These are phyloP conservation scores for Cephus runcator DNA, from an alignment of 2,888 invertebrate species.

Conservation along the genomic window DNA sequence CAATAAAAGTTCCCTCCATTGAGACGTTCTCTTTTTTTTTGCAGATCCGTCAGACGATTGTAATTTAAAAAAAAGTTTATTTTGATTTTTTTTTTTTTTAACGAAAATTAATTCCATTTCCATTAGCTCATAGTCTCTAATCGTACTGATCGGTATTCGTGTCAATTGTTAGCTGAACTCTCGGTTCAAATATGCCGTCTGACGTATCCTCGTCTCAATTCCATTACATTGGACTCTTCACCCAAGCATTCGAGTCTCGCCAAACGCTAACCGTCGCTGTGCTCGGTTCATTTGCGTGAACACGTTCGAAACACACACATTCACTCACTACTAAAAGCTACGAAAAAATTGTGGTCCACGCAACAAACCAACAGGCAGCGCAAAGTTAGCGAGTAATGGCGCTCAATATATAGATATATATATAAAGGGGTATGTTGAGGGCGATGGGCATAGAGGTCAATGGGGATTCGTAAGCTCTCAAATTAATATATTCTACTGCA, in stretches of 20 bases:
- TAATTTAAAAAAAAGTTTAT: too few species aligned
- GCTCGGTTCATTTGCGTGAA: conserved; percentile 59
- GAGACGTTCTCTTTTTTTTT: too few species aligned
- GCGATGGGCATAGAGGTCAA: conserved; percentile 25
- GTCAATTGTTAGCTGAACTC: too few species aligned
- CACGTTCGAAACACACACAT: conserved; percentile 57
- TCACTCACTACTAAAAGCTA: conserved; percentile 56
- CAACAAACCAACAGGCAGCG: conserved; percentile 43
- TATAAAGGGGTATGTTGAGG: conserved; percentile 13
- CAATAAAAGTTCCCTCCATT: too few species aligned
- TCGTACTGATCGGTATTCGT: too few species aligned
- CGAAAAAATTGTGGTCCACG: conserved; percentile 41
- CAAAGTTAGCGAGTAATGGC: conserved; percentile 30
- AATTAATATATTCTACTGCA: conserved; percentile 66
- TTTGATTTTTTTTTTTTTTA: too few species aligned
- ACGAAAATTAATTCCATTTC: too few species aligned
- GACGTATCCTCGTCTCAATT: too few species aligned
- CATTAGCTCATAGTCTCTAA: too few species aligned
- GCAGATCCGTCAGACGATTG: too few species aligned
- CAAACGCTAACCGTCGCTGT: conserved; percentile 56
- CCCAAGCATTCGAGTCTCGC: conserved; percentile 61
- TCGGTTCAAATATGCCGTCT: too few species aligned
- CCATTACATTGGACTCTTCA: conserved; percentile 34
- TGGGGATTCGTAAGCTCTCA: conserved; percentile 57
- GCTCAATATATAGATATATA: conserved; percentile 22